phyloP scores from a whole-genome alignment of 2,888 invertebrate species.

The Agriotes lineatus region DNA sequence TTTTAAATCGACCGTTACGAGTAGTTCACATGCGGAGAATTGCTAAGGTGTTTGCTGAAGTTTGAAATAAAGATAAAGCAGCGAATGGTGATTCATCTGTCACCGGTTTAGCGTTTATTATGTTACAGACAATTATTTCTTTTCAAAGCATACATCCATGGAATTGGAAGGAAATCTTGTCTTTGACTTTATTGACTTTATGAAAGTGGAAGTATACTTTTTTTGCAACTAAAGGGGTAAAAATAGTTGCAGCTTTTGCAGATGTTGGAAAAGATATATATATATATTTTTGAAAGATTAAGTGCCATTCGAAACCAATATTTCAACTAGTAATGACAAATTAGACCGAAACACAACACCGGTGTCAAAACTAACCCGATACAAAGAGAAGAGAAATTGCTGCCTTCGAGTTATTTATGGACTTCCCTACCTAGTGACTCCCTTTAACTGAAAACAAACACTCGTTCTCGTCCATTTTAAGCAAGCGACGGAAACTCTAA shows the following conservation, averaged over 20 bases:
- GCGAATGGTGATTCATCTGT: too few relatives aligned
- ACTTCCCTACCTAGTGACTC: slow-evolving; percentile 7
- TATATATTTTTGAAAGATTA: slow-evolving; percentile 4
- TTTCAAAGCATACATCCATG: too few relatives aligned
- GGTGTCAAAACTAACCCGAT: slow-evolving; percentile 23
- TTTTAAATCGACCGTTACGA: slow-evolving; percentile 1
- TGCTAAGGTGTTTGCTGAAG: not conserved
- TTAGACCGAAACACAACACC: slow-evolving; percentile 26
- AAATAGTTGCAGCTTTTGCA: not conserved
- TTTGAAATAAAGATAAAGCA: not conserved
- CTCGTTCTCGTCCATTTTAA: slow-evolving; percentile 19
- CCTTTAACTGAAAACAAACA: slow-evolving; percentile 32
- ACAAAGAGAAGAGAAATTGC: slow-evolving; percentile 27
- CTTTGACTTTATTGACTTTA: not conserved
- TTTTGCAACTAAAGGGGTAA: not conserved
- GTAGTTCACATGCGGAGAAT: not conserved
- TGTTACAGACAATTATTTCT: too few relatives aligned
- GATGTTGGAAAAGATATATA: not conserved
- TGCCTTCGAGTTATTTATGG: slow-evolving; percentile 33
- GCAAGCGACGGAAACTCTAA: slow-evolving; percentile 18
- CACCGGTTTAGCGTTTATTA: too few relatives aligned
- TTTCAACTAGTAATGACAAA: slow-evolving; percentile 17
- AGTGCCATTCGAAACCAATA: slow-evolving; percentile 10
- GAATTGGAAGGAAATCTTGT: too few relatives aligned
- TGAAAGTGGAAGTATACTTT: not conserved